A percentile compares a stretch with the other conserved stretches of the same genome.
phyloP scores from a whole-genome alignment of 2,888 invertebrate genomes.

The Liodrosophila aerea region DNA sequence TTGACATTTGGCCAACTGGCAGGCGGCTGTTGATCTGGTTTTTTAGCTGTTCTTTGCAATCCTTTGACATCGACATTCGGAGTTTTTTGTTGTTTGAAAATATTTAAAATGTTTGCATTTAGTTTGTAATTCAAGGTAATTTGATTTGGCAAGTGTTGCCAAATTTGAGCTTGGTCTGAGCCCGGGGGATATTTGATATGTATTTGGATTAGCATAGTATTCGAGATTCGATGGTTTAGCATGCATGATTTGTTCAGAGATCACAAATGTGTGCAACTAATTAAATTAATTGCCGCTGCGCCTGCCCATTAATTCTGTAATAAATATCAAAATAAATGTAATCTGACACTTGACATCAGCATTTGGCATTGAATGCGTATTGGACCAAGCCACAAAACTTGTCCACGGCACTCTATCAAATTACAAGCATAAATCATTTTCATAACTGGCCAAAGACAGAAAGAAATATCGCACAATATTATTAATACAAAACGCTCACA shows the following conservation, averaged over 20 bases:
- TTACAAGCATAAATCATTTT: conserved; percentile 71
- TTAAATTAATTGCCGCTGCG: conserved; percentile 74
- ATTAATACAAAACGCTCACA: conserved; percentile 25
- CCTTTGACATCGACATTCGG: conserved; percentile 73
- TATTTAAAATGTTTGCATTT: too few relatives aligned
- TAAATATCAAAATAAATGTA: conserved; percentile 75
- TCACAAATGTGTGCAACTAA: conserved; percentile 59
- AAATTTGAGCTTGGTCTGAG: conserved; percentile 1
- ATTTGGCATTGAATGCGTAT: conserved; percentile 70
- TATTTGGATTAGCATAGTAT: conserved; percentile 37
- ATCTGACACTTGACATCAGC: conserved; percentile 75
- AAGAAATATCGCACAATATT: conserved; percentile 9
- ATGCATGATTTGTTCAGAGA: background rate
- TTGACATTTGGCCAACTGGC: conserved; percentile 67
- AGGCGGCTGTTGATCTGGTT: conserved; percentile 29
- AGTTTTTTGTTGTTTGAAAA: conserved; percentile 11
- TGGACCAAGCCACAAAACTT: conserved; percentile 47
- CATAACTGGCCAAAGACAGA: conserved; percentile 57
- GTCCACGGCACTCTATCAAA: conserved; percentile 70
- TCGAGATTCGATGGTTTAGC: background rate
- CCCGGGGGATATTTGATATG: conserved; percentile 45
- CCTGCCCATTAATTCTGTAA: conserved; percentile 69
- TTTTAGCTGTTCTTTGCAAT: conserved; percentile 43
- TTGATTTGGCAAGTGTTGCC: background rate
- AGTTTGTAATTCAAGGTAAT: conserved; percentile 22